phyloP scores from a whole-genome alignment of 2,797 vertebrate genomes.

The Bovichtus variegatus region DNA sequence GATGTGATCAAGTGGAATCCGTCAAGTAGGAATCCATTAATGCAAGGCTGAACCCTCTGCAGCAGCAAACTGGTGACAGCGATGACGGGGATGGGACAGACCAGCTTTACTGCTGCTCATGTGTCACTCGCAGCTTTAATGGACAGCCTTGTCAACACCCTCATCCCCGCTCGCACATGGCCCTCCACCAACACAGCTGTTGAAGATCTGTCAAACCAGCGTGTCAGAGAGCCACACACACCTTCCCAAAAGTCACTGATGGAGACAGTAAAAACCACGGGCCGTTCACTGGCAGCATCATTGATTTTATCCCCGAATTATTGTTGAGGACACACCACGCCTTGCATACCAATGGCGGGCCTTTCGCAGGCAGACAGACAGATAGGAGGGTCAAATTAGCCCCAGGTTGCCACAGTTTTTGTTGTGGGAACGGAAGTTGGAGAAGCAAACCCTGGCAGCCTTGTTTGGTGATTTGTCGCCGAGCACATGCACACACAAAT shows the following conservation, averaged over 20 bases:
- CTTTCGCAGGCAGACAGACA: constrained; percentile 47
- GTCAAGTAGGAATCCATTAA: constrained; percentile 81
- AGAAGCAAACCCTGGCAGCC: constrained; percentile 55
- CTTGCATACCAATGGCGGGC: constrained; percentile 80
- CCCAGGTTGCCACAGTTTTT: constrained; percentile 53
- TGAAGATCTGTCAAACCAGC: constrained; percentile 81
- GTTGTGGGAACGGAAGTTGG: constrained; percentile 58
- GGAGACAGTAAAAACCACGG: constrained; percentile 79
- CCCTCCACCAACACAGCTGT: constrained; percentile 82
- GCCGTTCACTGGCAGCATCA: constrained; percentile 80
- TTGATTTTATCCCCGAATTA: constrained; percentile 85
- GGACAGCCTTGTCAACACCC: constrained; percentile 80
- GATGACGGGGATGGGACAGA: constrained; percentile 66
- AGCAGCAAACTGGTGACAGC: constrained; percentile 56
- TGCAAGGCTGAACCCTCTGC: constrained; percentile 53
- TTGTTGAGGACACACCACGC: constrained; percentile 74
- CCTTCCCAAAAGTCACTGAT: constrained; percentile 74
- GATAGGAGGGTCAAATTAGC: constrained; percentile 66
- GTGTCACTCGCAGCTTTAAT: constrained; percentile 78
- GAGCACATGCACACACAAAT: constrained; percentile 9
- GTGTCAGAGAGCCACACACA: constrained; percentile 66
- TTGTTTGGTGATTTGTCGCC: constrained; percentile 46
- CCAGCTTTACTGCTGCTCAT: constrained; percentile 68
- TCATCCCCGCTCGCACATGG: constrained; percentile 74
- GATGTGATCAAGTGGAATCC: constrained; percentile 82